These are phyloP conservation scores for Plectrocnemia conspersa DNA, from an alignment of 1,140 invertebrate species.

Conservation along the genomic window DNA sequence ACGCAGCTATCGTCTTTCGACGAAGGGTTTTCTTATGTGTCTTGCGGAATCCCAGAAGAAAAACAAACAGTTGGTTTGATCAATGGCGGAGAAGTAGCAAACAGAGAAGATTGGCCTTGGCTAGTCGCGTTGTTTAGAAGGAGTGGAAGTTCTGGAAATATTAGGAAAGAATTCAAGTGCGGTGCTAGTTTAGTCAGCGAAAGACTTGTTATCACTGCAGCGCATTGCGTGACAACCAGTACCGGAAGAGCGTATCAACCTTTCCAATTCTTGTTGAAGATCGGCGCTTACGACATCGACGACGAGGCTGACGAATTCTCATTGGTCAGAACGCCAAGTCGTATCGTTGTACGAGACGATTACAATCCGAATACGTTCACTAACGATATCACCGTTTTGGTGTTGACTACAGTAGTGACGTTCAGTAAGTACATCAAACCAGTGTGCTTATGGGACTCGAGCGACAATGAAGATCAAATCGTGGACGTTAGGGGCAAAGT, in stretches of 20 bases:
- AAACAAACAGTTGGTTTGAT: too few relatives aligned
- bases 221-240: slow-evolving; percentile 4
- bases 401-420: slow-evolving; percentile 2
- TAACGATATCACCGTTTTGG: slow-evolving; percentile 23
- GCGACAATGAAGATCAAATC: slow-evolving; percentile 39
- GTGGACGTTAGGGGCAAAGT: slow-evolving; percentile 44
- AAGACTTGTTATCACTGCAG: slow-evolving; percentile 29
- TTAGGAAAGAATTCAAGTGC: not conserved
- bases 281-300: slow-evolving; percentile 39
- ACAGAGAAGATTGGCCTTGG: slow-evolving; percentile 64
- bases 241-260: not conserved
- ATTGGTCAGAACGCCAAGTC: slow-evolving; percentile 34
- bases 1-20: too few relatives aligned
- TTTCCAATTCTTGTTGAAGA: slow-evolving; percentile 36
- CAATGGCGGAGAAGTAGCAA: slow-evolving; percentile 43
- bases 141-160: slow-evolving; percentile 44
- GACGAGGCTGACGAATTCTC: slow-evolving; percentile 38
- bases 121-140: slow-evolving; percentile 54
- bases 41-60: too few relatives aligned
- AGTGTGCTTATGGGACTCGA: slow-evolving; percentile 45
- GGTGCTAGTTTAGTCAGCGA: not conserved
- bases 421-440: slow-evolving; percentile 39
- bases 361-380: slow-evolving; percentile 15
- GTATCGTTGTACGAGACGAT: slow-evolving; percentile 6
- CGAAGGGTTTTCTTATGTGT: too few relatives aligned